Evolutionary conservation across 2,797 vertebrate species (phyloP), one percentile per base, ranked within the genome.

Genomic region (Setipinna tenuifilis): DNA sequence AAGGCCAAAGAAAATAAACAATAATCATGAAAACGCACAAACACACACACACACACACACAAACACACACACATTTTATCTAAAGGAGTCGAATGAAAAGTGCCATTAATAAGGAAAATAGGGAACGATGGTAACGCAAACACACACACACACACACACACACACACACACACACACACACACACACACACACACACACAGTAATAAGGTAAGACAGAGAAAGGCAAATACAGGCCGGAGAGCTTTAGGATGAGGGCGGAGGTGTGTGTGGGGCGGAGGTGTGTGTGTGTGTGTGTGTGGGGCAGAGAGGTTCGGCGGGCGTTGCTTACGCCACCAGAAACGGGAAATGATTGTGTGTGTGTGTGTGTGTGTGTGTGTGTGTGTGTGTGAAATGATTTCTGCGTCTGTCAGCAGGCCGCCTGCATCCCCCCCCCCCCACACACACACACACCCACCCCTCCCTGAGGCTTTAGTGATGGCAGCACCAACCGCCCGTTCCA

Each of bases 11-110:
- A 31, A 71, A 71, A 71, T 31, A 71, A 71, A 71, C 65, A 71
- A 71, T 71, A 25, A 71, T 71, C 78, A 83, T 83, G 12, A 68
- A 83, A 62, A 84, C 65, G 41, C 59, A 81, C 83, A 83, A 14
- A 83, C 58, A 28, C 31, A 14, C 31, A 81, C 75, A 62, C 50
- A 87, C 3, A n/a, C 44, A 54, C 1, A 82, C 81, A 54, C 10
- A 9, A 19, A 61, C 14, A 11, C 31, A 59, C 16, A 80, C 48
- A 41, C 12, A 16, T 48, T 48, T 4, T 48, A 3, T 48, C 3
- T 4, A 48, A 48, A 48, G 46, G 46, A 10, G 46, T 48, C 10
- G 4, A 48, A 48, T 10, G 46, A 48, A 48, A 48, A 48, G 46
- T 48, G 46, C 46, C 46, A 48, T 48, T 48, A 48, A 4, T 48